These are phyloP conservation scores for Spisula solida DNA, from an alignment of 2,888 invertebrate species.

Conservation along the genomic window DNA sequence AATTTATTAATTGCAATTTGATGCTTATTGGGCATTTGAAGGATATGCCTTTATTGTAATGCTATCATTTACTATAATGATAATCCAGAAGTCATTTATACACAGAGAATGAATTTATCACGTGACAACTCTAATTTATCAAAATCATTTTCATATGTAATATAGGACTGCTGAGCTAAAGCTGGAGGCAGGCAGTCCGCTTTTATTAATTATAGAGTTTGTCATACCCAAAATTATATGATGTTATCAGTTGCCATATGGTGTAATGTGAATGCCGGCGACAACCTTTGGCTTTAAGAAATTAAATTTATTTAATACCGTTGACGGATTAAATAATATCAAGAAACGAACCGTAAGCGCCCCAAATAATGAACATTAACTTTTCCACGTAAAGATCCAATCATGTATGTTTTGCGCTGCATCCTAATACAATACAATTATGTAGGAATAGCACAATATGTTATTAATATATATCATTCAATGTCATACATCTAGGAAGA, in stretches of 20 bases:
- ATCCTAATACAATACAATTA: background rate
- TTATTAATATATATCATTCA: background rate
- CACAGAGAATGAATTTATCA: background rate
- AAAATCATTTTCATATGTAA: background rate
- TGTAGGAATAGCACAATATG: background rate
- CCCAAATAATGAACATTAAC: conserved; percentile 9
- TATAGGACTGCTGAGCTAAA: background rate
- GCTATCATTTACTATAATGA: background rate
- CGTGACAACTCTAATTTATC: background rate
- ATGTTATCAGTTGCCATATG: background rate
- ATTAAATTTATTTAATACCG: no score
- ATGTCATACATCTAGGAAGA: background rate
- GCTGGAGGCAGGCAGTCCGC: background rate
- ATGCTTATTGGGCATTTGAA: background rate
- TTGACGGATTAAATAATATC: no score
- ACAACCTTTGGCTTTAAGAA: no score
- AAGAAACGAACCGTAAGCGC: background rate
- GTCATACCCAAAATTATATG: background rate
- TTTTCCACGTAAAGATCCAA: background rate
- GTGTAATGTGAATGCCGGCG: no score
- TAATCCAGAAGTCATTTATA: background rate
- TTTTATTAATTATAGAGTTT: background rate
- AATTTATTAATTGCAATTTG: background rate
- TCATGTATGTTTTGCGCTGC: background rate
- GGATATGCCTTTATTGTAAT: background rate